These are phyloP conservation scores for Myioborus miniatus DNA, from an alignment of 2,797 vertebrate species.

Conservation along the genomic window DNA sequence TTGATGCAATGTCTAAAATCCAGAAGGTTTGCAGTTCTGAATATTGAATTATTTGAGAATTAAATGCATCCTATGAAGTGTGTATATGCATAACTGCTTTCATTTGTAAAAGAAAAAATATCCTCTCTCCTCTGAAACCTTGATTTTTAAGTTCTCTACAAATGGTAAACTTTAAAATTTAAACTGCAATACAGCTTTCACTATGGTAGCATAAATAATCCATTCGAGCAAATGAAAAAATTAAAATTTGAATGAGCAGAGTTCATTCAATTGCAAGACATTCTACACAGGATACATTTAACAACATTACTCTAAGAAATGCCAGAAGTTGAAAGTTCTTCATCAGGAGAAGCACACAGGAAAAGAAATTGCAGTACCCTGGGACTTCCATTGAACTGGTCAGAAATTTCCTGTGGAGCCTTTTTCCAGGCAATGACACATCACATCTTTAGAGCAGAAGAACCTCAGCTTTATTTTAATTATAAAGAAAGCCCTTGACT, in stretches of 20 bases:
- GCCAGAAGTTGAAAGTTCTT: not conserved
- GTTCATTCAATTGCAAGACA: not conserved
- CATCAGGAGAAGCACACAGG: not conserved
- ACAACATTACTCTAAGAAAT: not conserved
- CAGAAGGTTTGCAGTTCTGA: not conserved
- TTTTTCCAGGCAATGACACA: not conserved
- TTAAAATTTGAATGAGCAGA: not conserved
- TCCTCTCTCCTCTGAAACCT: not conserved
- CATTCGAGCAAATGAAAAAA: not conserved
- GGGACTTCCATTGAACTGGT: not conserved
- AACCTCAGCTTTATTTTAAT: not conserved
- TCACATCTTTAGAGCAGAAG: not conserved
- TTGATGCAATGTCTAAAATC: not conserved
- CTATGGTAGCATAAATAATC: not conserved
- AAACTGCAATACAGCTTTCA: not conserved
- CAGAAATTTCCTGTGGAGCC: not conserved
- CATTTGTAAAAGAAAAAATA: not conserved
- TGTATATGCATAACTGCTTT: not conserved
- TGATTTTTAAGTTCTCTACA: not conserved
- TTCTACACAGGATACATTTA: not conserved
- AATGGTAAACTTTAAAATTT: not conserved
- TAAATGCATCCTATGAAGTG: not conserved
- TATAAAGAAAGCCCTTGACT: not conserved
- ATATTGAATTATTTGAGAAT: not conserved
- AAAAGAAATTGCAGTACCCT: not conserved